Conservation (phyloP, 2,888 invertebrate genomes). For the Drosophila atroscutellata region DNA sequence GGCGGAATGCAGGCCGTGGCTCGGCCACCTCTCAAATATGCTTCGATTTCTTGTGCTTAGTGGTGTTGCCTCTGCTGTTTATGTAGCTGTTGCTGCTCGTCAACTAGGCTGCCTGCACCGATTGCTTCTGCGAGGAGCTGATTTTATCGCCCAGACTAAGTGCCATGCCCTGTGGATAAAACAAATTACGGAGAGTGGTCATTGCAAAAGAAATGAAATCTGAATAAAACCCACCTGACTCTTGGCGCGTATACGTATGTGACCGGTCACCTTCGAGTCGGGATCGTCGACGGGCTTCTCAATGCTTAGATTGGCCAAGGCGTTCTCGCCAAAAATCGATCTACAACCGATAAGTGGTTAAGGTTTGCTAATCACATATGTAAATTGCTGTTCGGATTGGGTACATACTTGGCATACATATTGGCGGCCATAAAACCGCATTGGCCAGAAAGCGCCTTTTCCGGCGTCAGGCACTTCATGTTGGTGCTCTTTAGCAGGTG, state of each 20-base stretch:
- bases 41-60: slow-evolving; percentile 34
- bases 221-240: slow-evolving; percentile 90
- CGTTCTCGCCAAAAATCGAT: slow-evolving; percentile 99
- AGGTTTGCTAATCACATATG: background rate
- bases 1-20: slow-evolving; percentile 53
- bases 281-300: slow-evolving; percentile 96
- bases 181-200: background rate
- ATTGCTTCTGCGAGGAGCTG: slow-evolving; percentile 94
- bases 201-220: background rate
- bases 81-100: slow-evolving; percentile 4
- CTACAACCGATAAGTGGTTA: slow-evolving; percentile 81
- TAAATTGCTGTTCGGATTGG: no score
- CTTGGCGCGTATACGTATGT: slow-evolving; percentile 99
- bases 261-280: slow-evolving; percentile 96
- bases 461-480: slow-evolving; percentile 99
- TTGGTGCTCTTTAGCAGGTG: slow-evolving; percentile 97
- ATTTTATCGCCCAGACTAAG: slow-evolving; percentile 99
- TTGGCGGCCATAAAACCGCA: slow-evolving; percentile 99
- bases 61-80: slow-evolving; percentile 11
- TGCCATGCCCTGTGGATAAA: slow-evolving; percentile 95
- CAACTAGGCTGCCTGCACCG: slow-evolving; percentile 83
- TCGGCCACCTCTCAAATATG: slow-evolving; percentile 40
- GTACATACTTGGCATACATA: slow-evolving; percentile 93
- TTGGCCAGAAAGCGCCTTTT: slow-evolving; percentile 97
- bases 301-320: slow-evolving; percentile 98